Evolutionary conservation across 1,140 invertebrate species (phyloP).

Genomic region (Holotrichia oblita): DNA sequence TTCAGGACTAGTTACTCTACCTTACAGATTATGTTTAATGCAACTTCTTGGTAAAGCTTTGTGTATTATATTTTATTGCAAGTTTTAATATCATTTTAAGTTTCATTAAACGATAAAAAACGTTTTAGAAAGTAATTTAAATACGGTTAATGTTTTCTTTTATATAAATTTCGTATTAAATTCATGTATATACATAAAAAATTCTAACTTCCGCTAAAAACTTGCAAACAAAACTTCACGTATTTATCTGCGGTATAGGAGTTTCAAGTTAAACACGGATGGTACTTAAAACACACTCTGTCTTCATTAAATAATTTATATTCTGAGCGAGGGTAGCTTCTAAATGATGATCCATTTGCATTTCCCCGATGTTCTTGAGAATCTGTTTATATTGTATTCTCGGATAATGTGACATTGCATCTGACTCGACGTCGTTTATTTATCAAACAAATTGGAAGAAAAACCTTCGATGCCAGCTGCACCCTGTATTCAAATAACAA

Average conservation of each 20-base stretch:
- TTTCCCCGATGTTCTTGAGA: conserved; percentile 7
- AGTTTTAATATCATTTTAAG: no score
- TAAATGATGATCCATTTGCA: conserved; percentile 12
- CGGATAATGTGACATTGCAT: conserved; percentile 14
- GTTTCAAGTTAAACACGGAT: background rate
- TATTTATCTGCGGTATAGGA: no score
- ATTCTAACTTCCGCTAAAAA: background rate
- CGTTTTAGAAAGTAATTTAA: no score
- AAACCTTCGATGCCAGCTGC: conserved; percentile 14
- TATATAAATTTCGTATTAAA: no score
- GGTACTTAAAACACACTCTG: background rate
- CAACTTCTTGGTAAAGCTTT: no score
- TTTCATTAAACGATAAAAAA: no score
- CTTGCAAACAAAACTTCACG: no score
- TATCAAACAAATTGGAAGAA: conserved; percentile 32
- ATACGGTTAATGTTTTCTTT: no score
- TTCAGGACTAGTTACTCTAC: no score
- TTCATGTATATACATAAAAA: background rate
- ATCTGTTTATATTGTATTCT: conserved; percentile 4
- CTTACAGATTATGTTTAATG: no score
- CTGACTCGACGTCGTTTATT: conserved; percentile 13
- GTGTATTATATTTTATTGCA: no score
- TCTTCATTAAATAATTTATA: conserved; percentile 7
- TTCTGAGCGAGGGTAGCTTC: background rate
- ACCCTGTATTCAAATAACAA: conserved; percentile 21